phyloP scores from a whole-genome alignment of 1,140 invertebrate species.

The Babylonia areolata region DNA sequence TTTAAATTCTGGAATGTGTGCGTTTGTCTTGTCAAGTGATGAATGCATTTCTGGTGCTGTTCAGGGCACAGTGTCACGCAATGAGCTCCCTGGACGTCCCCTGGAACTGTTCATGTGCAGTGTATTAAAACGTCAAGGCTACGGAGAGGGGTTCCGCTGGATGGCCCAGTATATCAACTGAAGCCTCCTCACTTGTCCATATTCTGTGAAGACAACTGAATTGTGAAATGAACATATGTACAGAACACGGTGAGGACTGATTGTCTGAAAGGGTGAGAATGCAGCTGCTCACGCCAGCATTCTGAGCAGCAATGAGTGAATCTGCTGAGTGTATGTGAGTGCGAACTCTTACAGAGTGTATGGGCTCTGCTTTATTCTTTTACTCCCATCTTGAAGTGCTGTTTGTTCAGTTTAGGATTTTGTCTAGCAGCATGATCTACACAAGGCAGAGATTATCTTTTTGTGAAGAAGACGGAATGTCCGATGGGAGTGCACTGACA shows the following conservation, averaged over 20 bases:
- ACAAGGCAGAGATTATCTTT: neutral
- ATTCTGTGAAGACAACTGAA: slow-evolving; percentile 12
- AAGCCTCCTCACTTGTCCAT: slow-evolving; percentile 20
- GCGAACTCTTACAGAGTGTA: neutral
- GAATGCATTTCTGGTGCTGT: slow-evolving; percentile 62
- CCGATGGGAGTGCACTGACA: neutral
- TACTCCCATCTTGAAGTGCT: neutral
- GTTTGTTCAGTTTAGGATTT: neutral
- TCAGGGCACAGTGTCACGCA: slow-evolving; percentile 91
- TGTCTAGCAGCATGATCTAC: neutral
- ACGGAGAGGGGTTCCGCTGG: slow-evolving; percentile 99
- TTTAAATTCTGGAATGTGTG: too few relatives aligned
- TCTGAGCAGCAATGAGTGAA: slow-evolving; percentile 7
- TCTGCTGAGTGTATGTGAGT: neutral
- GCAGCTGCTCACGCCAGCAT: slow-evolving; percentile 2
- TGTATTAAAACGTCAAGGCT: slow-evolving; percentile 98
- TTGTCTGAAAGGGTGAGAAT: neutral
- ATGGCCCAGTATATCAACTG: slow-evolving; percentile 82
- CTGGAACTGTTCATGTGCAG: slow-evolving; percentile 99
- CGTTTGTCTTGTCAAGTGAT: too few relatives aligned
- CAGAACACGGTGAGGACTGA: neutral
- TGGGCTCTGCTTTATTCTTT: neutral
- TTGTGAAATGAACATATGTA: slow-evolving; percentile 7
- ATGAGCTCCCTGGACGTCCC: slow-evolving; percentile 93
- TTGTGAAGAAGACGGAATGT: neutral